A percentile compares a stretch with the other conserved stretches of the same genome.
Evolutionary conservation across 2,888 invertebrate species (phyloP).

Genomic region (Plagodis pulveraria): DNA sequence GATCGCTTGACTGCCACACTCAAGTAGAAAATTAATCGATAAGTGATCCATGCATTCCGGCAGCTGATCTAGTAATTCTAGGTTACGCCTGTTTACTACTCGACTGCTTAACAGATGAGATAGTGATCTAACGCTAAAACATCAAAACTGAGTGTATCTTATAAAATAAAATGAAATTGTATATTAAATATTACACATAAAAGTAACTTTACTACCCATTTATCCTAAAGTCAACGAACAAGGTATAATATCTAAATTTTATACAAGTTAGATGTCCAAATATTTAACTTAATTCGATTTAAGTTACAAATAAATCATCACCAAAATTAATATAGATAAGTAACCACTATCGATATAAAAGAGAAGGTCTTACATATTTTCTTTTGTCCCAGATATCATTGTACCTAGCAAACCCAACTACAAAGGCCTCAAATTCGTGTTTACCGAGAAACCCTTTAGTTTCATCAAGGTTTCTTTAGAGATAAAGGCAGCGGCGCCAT

Average conservation of each 20-base stretch:
- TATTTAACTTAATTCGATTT: too few species aligned
- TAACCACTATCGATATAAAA: conserved; percentile 20
- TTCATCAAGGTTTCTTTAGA: conserved; percentile 39
- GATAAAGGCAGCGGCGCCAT: conserved; percentile 59
- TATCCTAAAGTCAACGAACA: too few species aligned
- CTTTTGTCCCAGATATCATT: conserved; percentile 25
- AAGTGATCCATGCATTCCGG: not conserved
- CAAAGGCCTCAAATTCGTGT: conserved; percentile 28
- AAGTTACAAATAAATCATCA: conserved; percentile 5
- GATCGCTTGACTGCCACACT: not conserved
- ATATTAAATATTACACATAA: too few species aligned
- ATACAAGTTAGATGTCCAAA: too few species aligned
- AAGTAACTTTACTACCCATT: too few species aligned
- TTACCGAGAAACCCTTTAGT: conserved; percentile 36
- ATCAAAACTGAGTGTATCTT: too few species aligned
- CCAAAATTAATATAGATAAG: conserved; percentile 19
- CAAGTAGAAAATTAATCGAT: not conserved
- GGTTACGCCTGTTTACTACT: too few species aligned
- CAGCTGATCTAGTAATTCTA: not conserved
- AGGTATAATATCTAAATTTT: too few species aligned
- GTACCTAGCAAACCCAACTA: conserved; percentile 21
- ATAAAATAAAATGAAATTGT: too few species aligned
- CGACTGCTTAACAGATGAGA: too few species aligned
- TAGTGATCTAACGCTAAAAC: too few species aligned
- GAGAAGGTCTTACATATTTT: conserved; percentile 18